phyloP scores from a whole-genome alignment of 1,140 invertebrate genomes.

The Eumaeus atala region DNA sequence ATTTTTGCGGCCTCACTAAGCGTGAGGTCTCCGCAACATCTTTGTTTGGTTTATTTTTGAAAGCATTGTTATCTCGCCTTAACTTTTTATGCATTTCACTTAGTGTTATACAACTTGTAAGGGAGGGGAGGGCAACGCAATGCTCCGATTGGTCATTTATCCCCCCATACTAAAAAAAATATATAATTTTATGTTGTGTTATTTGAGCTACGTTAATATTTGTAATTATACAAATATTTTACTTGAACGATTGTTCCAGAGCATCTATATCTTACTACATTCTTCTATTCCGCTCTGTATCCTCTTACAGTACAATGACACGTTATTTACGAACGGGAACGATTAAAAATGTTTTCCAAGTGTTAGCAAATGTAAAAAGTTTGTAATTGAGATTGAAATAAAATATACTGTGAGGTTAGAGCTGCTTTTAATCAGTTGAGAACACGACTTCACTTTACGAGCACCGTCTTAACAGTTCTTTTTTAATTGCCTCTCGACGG shows the following conservation, averaged over 20 bases:
- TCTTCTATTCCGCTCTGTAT: too few relatives aligned
- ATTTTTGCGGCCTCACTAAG: slow-evolving; percentile 7
- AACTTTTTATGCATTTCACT: too few relatives aligned
- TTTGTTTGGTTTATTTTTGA: slow-evolving; percentile 9
- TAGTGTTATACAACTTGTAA: too few relatives aligned
- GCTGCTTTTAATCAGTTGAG: slow-evolving; percentile 65
- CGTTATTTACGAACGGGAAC: neutral
- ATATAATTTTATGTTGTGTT: too few relatives aligned
- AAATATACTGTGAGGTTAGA: slow-evolving; percentile 52
- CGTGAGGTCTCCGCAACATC: slow-evolving; percentile 8
- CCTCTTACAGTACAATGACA: too few relatives aligned
- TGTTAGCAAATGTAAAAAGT: slow-evolving; percentile 24
- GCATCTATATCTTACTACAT: too few relatives aligned
- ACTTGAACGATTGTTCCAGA: too few relatives aligned
- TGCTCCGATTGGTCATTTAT: too few relatives aligned
- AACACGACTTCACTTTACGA: slow-evolving; percentile 68
- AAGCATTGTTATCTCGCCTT: slow-evolving; percentile 6
- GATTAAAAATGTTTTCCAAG: slow-evolving; percentile 16
- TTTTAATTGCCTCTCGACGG: slow-evolving; percentile 67
- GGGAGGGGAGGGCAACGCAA: too few relatives aligned
- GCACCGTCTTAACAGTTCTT: slow-evolving; percentile 63
- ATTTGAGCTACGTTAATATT: too few relatives aligned
- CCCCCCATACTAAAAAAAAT: too few relatives aligned
- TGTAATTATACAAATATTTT: too few relatives aligned
- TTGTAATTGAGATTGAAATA: slow-evolving; percentile 43